These are phyloP conservation scores for Teleogryllus oceanicus DNA, from an alignment of 2,888 invertebrate genomes.

Conservation along the genomic window DNA sequence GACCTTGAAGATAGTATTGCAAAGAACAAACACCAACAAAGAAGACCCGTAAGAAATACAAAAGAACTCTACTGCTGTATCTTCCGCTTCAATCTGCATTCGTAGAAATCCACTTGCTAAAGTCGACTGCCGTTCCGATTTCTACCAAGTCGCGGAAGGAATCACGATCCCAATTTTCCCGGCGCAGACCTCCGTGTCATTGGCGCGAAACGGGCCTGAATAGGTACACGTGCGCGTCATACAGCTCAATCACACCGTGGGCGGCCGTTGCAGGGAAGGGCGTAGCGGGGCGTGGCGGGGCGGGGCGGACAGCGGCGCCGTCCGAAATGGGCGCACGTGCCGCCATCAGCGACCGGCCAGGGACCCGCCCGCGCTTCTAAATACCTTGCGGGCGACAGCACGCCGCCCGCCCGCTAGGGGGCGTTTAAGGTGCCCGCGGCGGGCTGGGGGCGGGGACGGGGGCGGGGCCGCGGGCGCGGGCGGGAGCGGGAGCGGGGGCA, in stretches of 20 bases:
- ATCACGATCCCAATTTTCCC: no score
- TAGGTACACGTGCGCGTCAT: background rate
- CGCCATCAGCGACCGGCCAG: background rate
- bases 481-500: background rate
- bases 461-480: background rate
- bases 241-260: background rate
- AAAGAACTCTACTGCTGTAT: no score
- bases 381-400: conserved; percentile 27
- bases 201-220: no score
- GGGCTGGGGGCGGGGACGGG: background rate
- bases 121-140: no score
- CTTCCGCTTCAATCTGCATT: no score
- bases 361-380: conserved; percentile 23
- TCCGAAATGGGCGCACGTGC: background rate
- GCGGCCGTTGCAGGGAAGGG: background rate
- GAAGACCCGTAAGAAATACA: no score
- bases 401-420: background rate
- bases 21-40: no score
- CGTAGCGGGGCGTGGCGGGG: background rate
- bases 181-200: no score
- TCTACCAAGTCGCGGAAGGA: no score
- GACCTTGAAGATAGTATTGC: no score
- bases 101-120: no score
- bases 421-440: background rate
- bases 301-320: background rate